Evolutionary conservation across 2,113 vertebrate genomes (phyloP), one percentile per base, ranked within the genome.

Genomic region (Tachysurus fulvidraco): DNA sequence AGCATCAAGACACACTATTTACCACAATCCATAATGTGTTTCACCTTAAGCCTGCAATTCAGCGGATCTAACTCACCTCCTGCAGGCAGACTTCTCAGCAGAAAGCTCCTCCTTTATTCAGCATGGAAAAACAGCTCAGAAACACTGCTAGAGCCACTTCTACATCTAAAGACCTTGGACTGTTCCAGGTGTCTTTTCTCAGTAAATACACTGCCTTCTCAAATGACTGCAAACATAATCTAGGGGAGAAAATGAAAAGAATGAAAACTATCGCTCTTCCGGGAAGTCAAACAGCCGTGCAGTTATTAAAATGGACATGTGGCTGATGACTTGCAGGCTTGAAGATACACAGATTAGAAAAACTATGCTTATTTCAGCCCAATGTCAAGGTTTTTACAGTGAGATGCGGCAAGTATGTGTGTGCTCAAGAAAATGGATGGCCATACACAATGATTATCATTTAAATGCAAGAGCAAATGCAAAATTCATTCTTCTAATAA

Each of bases 381-480:
- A 83, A 67, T 77, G 81, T 87, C 60, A 77, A 50, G 50, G 23
- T 8, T 85, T 81, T 85, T 36, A 85, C 23, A 30, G 69, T 41
- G 69, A 57, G 62, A 10, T 30, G 41, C 28, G n/a, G 19, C 2
- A 19, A 25, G 65, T 54, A 50, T 60, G 14, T 60, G 83, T 82
- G n/a, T 62, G 52, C 41, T 76, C 28, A n/a, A 62, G 69, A 83
- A 83, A 87, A 88, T 54, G 44, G 57, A 62, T 60, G 74, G 64
- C 46, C 7, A 73, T 64, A 83, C 60, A 76, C 36, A 86, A 86
- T 77, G 54, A 81, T 60, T 67, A 13, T 83, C 71, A 86, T 81
- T 87, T 57, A 73, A 67, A 84, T 86, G 85, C 62, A 81, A 86
- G 36, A 84, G 67, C 62, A 87, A 89, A 84, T 86, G 86, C 82